A percentile compares a stretch with the other conserved stretches of the same genome.
These are phyloP conservation scores for Scaptomyza pallida DNA, from an alignment of 1,140 invertebrate species.

Conservation along the genomic window DNA sequence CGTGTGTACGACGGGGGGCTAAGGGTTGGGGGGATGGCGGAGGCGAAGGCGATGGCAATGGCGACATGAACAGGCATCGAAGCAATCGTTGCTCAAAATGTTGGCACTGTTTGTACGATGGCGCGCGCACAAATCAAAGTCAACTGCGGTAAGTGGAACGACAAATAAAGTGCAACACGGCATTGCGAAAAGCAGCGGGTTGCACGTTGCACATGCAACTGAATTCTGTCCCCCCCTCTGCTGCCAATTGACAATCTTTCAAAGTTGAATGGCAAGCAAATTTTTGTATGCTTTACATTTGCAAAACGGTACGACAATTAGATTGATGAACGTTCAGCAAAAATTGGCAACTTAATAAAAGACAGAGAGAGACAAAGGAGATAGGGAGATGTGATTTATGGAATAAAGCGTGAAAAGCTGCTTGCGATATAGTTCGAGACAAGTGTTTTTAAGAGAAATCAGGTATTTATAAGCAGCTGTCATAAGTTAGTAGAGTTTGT, in stretches of 20 bases:
- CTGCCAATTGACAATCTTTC: constrained; percentile 34
- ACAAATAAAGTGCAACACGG: constrained; percentile 52
- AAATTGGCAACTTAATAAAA: neutral
- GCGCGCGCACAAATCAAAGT: constrained; percentile 51
- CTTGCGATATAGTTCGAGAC: too few species aligned
- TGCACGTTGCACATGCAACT: neutral
- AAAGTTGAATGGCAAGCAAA: constrained; percentile 44
- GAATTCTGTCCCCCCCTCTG: neutral
- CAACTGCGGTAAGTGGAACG: constrained; percentile 54
- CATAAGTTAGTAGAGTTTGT: too few species aligned
- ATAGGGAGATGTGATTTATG: neutral
- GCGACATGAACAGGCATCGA: neutral
- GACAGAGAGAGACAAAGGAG: neutral
- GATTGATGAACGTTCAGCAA: constrained; percentile 46
- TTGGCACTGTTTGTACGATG: constrained; percentile 33
- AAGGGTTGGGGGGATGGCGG: too few species aligned
- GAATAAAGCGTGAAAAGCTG: too few species aligned
- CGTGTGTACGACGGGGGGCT: too few species aligned
- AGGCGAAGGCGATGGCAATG: too few species aligned
- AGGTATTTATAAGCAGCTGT: too few species aligned
- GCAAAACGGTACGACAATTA: constrained; percentile 43
- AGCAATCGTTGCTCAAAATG: neutral
- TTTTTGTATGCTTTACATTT: constrained; percentile 20
- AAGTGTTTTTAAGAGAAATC: too few species aligned
- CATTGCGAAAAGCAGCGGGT: constrained; percentile 11